Evolutionary conservation across 2,797 vertebrate genomes (phyloP).

Genomic region (Centropyge bicolor): DNA sequence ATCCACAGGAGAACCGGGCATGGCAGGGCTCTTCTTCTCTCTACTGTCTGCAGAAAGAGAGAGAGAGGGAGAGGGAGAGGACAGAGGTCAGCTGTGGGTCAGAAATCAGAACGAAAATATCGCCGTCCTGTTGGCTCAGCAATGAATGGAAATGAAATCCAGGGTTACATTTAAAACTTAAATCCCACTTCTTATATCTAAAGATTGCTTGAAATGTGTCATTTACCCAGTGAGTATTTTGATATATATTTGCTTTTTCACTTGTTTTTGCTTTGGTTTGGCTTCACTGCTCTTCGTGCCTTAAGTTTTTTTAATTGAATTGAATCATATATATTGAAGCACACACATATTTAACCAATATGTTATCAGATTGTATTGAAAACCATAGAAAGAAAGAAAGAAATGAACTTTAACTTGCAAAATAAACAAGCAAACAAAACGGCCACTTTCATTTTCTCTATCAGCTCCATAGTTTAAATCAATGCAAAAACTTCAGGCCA

Average conservation of each 20-base stretch:
- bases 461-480: slow-evolving; percentile 30
- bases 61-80: background rate
- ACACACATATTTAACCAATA: background rate
- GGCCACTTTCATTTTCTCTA: slow-evolving; percentile 18
- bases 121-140: background rate
- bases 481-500: slow-evolving; percentile 34
- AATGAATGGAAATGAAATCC: slow-evolving; percentile 14
- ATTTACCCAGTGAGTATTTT: background rate
- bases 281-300: no score
- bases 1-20: slow-evolving; percentile 99
- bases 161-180: background rate
- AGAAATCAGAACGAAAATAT: slow-evolving; percentile 14
- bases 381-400: background rate
- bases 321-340: background rate
- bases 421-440: slow-evolving; percentile 40
- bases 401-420: slow-evolving; percentile 15
- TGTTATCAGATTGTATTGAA: background rate
- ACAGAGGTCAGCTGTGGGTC: slow-evolving; percentile 38
- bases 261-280: no score
- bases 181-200: background rate
- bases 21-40: slow-evolving; percentile 97
- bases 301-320: no score
- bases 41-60: slow-evolving; percentile 87
- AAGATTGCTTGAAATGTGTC: background rate
- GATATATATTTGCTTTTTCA: background rate